These are phyloP conservation scores for Chouioia cunea DNA, from an alignment of 2,888 invertebrate genomes.

Conservation along the genomic window DNA sequence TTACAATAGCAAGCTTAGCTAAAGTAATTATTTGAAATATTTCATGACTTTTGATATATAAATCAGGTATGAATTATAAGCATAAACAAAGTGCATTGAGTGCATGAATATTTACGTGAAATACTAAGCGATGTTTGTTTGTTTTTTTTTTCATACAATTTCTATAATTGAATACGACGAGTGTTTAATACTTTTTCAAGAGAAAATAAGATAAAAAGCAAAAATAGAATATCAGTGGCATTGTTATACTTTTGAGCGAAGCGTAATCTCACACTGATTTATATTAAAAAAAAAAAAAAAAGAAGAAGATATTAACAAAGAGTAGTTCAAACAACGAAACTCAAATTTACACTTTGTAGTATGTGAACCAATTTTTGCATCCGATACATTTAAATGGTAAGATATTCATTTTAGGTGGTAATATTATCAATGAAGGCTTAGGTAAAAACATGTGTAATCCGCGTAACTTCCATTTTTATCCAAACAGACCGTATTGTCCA, in stretches of 20 bases:
- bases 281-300: constrained; percentile 26
- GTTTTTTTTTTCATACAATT: constrained; percentile 46
- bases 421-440: constrained; percentile 26
- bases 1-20: constrained; percentile 14
- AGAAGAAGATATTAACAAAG: constrained; percentile 22
- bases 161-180: constrained; percentile 54
- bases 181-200: constrained; percentile 64
- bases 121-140: constrained; percentile 40
- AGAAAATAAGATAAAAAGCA: constrained; percentile 24
- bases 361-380: constrained; percentile 33
- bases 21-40: constrained; percentile 34
- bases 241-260: constrained; percentile 30
- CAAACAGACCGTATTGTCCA: constrained; percentile 17
- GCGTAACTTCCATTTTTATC: constrained; percentile 34
- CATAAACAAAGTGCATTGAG: constrained; percentile 17
- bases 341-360: constrained; percentile 43
- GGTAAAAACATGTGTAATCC: constrained; percentile 34
- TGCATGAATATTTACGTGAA: constrained; percentile 38
- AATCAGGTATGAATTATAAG: constrained; percentile 14
- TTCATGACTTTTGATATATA: constrained; percentile 24
- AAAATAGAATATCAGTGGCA: constrained; percentile 22
- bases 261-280: constrained; percentile 33
- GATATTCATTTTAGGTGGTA: constrained; percentile 37
- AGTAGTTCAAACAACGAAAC: constrained; percentile 46
- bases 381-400: constrained; percentile 31